Percentiles rank a stretch among this genome's conserved stretches.
Evolutionary conservation across 1,140 invertebrate genomes (phyloP).

Genomic region (Laupala kohalensis): DNA sequence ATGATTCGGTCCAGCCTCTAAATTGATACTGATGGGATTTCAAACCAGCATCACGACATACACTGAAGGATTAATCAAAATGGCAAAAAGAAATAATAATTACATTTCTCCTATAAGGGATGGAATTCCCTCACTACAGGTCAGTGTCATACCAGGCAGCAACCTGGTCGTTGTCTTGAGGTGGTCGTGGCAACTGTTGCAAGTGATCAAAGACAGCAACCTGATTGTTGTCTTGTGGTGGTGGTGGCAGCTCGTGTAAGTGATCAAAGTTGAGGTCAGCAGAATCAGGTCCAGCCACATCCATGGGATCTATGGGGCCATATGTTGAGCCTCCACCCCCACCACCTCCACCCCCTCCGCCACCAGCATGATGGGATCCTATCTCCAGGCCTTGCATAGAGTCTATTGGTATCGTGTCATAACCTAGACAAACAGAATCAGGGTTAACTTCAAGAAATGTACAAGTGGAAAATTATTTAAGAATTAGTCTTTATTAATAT

Average conservation of each 20-base stretch:
- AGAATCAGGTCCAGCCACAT: slow-evolving; percentile 58
- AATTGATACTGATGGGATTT: no score
- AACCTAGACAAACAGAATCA: slow-evolving; percentile 46
- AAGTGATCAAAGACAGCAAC: slow-evolving; percentile 75
- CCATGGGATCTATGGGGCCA: slow-evolving; percentile 72
- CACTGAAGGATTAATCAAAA: no score
- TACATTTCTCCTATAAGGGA: no score
- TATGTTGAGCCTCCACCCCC: slow-evolving; percentile 46
- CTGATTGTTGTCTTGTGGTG: slow-evolving; percentile 78
- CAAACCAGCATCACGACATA: no score
- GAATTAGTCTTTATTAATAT: no score
- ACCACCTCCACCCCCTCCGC: slow-evolving; percentile 30
- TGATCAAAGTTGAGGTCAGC: slow-evolving; percentile 69
- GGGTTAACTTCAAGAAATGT: no score
- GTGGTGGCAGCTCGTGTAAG: slow-evolving; percentile 63
- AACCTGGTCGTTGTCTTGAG: slow-evolving; percentile 77
- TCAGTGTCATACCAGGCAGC: slow-evolving; percentile 95
- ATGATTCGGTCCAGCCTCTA: no score
- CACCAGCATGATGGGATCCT: slow-evolving; percentile 46
- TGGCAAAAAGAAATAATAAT: no score
- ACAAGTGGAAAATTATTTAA: no score
- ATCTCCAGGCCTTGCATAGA: slow-evolving; percentile 90
- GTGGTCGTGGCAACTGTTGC: slow-evolving; percentile 64
- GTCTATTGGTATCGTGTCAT: slow-evolving; percentile 94
- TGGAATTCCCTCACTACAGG: slow-evolving; percentile 43